Percentiles rank a stretch among this genome's conserved stretches.
phyloP scores from a whole-genome alignment of 2,797 vertebrate species.

The Chaunax sp. region DNA sequence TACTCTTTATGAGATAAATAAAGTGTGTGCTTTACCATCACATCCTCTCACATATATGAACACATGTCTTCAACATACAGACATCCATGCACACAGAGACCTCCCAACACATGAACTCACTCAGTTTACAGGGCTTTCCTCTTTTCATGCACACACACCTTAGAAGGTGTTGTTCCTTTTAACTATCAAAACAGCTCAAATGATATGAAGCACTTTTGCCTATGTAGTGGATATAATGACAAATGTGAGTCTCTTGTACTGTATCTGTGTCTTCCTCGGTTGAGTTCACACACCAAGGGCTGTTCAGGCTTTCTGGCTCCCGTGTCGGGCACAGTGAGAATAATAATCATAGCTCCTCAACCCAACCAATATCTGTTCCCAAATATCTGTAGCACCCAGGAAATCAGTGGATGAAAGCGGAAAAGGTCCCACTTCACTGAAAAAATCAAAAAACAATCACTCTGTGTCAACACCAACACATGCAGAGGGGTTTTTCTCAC shows the following conservation, averaged over 20 bases:
- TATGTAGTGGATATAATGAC: conserved; percentile 20
- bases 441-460: conserved; percentile 29
- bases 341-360: conserved; percentile 66
- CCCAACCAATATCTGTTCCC: conserved; percentile 59
- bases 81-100: conserved; percentile 1
- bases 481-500: background rate
- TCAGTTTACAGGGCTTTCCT: conserved; percentile 27
- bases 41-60: conserved; percentile 53
- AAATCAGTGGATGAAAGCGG: conserved; percentile 62
- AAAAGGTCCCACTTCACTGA: conserved; percentile 51
- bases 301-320: conserved; percentile 67
- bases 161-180: conserved; percentile 28
- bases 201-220: conserved; percentile 11
- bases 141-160: conserved; percentile 12
- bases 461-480: conserved; percentile 46
- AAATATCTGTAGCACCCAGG: conserved; percentile 44
- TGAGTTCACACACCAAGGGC: conserved; percentile 75
- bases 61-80: background rate
- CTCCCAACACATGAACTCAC: conserved; percentile 2
- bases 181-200: conserved; percentile 20
- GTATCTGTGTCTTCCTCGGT: conserved; percentile 27
- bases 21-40: conserved; percentile 65
- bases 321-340: conserved; percentile 65
- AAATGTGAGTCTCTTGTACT: conserved; percentile 32
- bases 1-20: conserved; percentile 75